A percentile compares a stretch with the other conserved stretches of the same genome.
phyloP scores from a whole-genome alignment of 1,140 invertebrate species.

The Cyclargus thomasi region DNA sequence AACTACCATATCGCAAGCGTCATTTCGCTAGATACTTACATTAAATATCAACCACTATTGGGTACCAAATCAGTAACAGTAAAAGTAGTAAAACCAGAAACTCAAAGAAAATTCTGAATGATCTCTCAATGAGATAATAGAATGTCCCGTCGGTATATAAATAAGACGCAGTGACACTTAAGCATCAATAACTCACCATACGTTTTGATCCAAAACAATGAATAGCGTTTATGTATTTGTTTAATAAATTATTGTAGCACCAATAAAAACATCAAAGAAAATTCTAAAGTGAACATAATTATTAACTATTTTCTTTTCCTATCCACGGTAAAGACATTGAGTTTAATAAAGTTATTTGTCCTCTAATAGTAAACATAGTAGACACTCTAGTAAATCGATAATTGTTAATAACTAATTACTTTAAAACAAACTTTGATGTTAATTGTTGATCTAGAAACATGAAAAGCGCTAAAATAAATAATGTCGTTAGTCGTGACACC shows the following conservation, averaged over 20 bases:
- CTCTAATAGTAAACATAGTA: neutral
- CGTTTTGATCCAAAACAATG: conserved; percentile 54
- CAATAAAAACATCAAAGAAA: conserved; percentile 50
- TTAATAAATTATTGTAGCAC: conserved; percentile 47
- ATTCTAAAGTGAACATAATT: conserved; percentile 38
- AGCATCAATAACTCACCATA: neutral
- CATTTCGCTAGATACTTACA: no score
- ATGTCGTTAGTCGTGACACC: neutral
- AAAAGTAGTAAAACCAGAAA: no score
- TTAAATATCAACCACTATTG: no score
- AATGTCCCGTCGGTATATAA: neutral
- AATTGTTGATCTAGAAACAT: no score
- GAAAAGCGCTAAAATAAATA: neutral
- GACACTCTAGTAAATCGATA: neutral
- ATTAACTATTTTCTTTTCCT: neutral
- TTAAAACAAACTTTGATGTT: neutral
- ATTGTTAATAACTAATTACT: neutral
- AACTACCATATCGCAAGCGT: neutral
- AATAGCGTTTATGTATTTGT: conserved; percentile 46
- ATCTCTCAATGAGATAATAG: no score
- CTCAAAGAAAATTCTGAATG: no score
- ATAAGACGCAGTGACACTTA: neutral
- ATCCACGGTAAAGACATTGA: neutral
- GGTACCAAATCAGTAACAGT: no score
- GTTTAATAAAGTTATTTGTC: neutral